Base-by-base conservation (phyloP, 1,140 invertebrate species). In the Drosophila ironensis region DNA sequence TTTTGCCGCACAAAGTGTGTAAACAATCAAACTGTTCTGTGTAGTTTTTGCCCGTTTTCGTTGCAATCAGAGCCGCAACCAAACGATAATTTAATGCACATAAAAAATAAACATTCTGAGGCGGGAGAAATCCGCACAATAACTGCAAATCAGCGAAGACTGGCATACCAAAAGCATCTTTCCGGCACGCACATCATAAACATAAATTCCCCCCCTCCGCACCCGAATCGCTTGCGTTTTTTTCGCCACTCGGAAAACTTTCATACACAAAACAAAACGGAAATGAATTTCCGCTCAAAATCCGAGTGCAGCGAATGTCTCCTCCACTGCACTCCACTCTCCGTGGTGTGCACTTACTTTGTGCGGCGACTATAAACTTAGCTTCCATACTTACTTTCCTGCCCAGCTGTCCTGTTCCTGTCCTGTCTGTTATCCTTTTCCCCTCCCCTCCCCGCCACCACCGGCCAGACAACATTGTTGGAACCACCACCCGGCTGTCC, bases 231-330 rank as follows among this genome's bases (percentile, higher is more conserved):
- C 50, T 67, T 75, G 30, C 14, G n/a, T n/a, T n/a, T n/a, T 70
- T 60, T 56, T 59, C 47, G 52, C 28, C 38, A 22, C 51, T 50
- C 28, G 60, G 25, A 46, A 47, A 63, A 63, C 57, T 64, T 64
- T 64, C 33, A 69, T 24, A 57, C 41, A 63, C 45, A 69, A 72
- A 73, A 71, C 80, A 67, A 78, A 74, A 59, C 80, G 80, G 80
- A 84, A 84, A 84, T 84, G 80, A 84, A 84, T 84, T 84, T 84
- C 80, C 80, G 80, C 50, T 67, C 59, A 72, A 64, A 69, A 80
- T 74, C 52, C 74, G 38, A 78, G 60, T 72, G 68, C 60, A 53
- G 42, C 60, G 57, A 71, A 53, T 61, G 41, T 17, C 46, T 20
- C 8, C 28, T 27, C 24, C 28, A 28, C 4, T 33, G 9, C 25